A percentile compares a stretch with the other conserved stretches of the same genome.
Evolutionary conservation across 2,113 vertebrate species (phyloP).

Genomic region (Nicator chloris): DNA sequence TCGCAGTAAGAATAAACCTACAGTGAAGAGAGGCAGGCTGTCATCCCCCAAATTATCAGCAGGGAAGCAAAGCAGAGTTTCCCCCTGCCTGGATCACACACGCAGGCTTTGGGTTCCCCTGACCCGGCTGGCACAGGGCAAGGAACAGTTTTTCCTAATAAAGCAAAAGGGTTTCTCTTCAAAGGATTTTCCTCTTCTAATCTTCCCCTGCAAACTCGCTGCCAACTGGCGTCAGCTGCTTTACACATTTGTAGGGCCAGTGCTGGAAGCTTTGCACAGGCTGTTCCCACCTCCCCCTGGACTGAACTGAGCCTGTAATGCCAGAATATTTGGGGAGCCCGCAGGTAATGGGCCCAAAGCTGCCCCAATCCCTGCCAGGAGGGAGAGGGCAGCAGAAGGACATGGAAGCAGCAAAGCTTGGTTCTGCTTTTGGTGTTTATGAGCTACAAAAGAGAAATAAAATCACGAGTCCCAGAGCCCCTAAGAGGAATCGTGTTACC

Average conservation of each 20-base stretch:
- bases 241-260: background rate
- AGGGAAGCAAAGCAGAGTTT: background rate
- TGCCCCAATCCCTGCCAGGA: background rate
- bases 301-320: fast-evolving
- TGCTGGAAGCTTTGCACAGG: background rate
- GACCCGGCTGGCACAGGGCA: background rate
- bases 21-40: background rate
- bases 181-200: background rate
- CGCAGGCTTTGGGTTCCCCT: background rate
- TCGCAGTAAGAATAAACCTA: background rate
- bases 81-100: background rate
- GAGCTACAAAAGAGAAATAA: background rate
- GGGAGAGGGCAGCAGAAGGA: background rate
- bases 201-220: background rate
- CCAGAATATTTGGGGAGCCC: background rate
- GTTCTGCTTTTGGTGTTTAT: background rate
- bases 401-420: background rate
- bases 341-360: background rate
- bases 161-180: conserved; percentile 4
- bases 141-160: background rate
- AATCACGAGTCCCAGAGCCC: background rate
- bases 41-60: background rate
- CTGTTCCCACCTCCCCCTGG: background rate
- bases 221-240: background rate
- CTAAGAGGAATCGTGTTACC: background rate